Conservation (phyloP, 2,113 vertebrate species). For the Peromyscus leucopus region DNA sequence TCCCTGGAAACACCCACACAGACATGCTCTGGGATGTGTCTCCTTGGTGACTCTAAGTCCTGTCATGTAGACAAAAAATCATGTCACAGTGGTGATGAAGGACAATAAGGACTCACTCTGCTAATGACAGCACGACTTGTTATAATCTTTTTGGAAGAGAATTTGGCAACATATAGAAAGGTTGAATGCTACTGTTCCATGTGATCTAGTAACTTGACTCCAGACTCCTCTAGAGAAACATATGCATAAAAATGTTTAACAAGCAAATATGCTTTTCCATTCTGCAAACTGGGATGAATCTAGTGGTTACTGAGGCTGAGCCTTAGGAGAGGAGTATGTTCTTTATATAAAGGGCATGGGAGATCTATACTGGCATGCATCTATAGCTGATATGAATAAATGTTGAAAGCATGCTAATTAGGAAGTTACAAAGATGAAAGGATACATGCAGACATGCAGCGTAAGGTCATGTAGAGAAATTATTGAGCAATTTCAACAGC, state of each 20-base stretch:
- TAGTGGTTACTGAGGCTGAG: not conserved
- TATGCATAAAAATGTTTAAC: not conserved
- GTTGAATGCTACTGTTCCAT: not conserved
- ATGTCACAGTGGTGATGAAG: not conserved
- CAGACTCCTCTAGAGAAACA: conserved; percentile 14
- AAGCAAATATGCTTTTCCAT: not conserved
- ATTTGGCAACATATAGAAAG: not conserved
- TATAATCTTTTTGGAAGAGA: not conserved
- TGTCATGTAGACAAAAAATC: not conserved
- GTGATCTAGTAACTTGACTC: not conserved
- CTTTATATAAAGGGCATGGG: not conserved
- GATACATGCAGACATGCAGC: not conserved
- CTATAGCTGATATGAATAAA: not conserved
- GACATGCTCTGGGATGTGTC: not conserved
- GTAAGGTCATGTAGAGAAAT: not conserved
- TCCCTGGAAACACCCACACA: not conserved
- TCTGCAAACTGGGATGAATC: not conserved
- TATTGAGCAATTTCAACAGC: not conserved
- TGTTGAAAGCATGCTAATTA: not conserved
- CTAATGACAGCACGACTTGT: not conserved
- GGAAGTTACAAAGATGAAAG: conserved; percentile 6
- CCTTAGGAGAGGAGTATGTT: not conserved
- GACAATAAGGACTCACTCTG: not conserved
- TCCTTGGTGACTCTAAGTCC: not conserved
- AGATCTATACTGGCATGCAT: not conserved